Base-by-base conservation (phyloP, 92 coral and sea anemone species). In the Parazoanthus atlanticus region DNA sequence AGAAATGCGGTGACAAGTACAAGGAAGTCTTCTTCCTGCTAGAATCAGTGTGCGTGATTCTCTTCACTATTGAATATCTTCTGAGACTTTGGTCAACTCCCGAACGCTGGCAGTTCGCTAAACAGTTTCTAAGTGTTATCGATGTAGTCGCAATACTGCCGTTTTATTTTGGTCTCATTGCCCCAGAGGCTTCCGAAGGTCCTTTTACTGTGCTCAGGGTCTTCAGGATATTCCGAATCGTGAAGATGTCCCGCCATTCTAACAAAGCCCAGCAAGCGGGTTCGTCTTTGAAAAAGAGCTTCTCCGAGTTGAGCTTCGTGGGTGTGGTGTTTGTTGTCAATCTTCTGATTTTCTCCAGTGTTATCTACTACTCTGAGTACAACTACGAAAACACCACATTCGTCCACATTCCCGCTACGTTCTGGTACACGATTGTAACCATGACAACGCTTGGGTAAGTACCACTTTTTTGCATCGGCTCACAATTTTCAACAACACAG, bases 361-460 rank as follows among this genome's bases (percentile, higher is more conserved):
- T 97, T 65, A 97, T 97, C 19, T 97, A 92, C 84, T 97, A 97
- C 93, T 89, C 95, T 29, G 99, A 97, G 93, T 91, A 89, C 80
- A 90, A 47, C 71, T 91, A 93, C 54, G 80, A 91, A 13, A 93
- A 88, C 52, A 92, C 93, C 9, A 90, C 85, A 43, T 97, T 95
- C 78, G 86, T 87, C 56, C 94, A 94, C 80, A 95, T 97, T 73
- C 99, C 98, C 19, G 95, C 95, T 34, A 93, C 98, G 29, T 97
- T 97, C 85, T 97, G 99, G 99, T 97, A 97, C 89, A 96, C 98
- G 17, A 97, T 97, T 73, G 99, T 97, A 64, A 95, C 99, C 82
- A 97, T 97, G 99, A 97, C 99, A 86, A 95, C 99, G 25, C 91
- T 97, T 32, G 99, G 99, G 99, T 97, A 81, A 95, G 97, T 84